Evolutionary conservation across 2,113 vertebrate species (phyloP).

Genomic region (Guaruba guarouba): DNA sequence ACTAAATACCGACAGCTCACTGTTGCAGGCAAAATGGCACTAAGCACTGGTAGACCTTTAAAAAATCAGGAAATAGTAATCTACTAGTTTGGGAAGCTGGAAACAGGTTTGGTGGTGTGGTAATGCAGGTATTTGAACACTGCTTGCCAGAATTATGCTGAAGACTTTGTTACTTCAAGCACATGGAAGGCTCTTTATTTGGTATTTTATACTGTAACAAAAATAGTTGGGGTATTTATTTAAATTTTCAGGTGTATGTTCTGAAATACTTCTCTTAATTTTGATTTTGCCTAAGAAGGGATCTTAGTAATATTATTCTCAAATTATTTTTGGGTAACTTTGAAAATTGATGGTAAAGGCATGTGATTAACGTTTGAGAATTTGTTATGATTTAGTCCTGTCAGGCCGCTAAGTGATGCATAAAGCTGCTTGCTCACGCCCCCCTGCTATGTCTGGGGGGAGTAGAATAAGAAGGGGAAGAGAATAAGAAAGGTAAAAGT

Average conservation of each 20-base stretch:
- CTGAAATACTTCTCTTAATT: neutral
- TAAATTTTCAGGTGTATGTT: neutral
- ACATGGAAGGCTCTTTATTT: neutral
- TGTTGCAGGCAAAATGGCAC: neutral
- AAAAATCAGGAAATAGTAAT: neutral
- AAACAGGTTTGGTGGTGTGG: neutral
- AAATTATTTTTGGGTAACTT: neutral
- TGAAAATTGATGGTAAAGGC: neutral
- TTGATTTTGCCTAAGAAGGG: neutral
- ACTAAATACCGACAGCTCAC: neutral
- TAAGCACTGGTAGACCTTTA: neutral
- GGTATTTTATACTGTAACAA: neutral
- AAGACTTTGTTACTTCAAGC: neutral
- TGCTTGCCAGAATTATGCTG: neutral
- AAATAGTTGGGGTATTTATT: neutral
- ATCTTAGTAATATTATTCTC: neutral
- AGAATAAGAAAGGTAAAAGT: neutral
- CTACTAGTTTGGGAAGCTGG: neutral
- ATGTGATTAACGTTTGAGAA: neutral
- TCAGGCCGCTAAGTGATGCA: neutral
- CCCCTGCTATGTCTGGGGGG: fast-evolving
- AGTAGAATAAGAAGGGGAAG: neutral
- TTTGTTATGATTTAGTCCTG: neutral
- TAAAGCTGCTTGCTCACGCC: neutral
- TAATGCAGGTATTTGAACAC: neutral